Percentiles rank a stretch among this genome's conserved stretches.
Evolutionary conservation across 1,140 invertebrate genomes (phyloP).

Genomic region (Helicoverpa armigera): DNA sequence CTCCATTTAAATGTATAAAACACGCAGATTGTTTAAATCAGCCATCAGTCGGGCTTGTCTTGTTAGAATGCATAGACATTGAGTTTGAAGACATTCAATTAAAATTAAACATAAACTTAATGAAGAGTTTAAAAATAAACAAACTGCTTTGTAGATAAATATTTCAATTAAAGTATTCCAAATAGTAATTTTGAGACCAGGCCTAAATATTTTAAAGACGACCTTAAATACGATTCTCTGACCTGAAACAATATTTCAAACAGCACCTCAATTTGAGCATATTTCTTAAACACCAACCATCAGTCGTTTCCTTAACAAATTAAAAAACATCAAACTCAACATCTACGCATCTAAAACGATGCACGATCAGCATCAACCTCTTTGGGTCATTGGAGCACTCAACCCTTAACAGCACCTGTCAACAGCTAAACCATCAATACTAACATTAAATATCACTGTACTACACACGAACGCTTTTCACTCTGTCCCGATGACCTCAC

Average conservation of each 20-base stretch:
- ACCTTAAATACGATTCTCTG: not conserved
- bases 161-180: not conserved
- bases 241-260: not conserved
- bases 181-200: not conserved
- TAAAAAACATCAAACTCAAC: constrained; percentile 1
- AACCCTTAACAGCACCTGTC: constrained; percentile 52
- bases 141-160: too few species aligned
- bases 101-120: constrained; percentile 2
- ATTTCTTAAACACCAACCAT: not conserved
- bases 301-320: too few species aligned
- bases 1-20: constrained; percentile 21
- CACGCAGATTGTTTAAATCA: not conserved
- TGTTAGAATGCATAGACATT: constrained; percentile 19
- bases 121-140: not conserved
- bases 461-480: constrained; percentile 78
- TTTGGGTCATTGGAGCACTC: not conserved
- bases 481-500: constrained; percentile 75
- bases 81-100: constrained; percentile 7
- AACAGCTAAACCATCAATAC: constrained; percentile 8
- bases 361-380: too few species aligned
- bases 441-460: constrained; percentile 76
- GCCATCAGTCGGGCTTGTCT: not conserved
- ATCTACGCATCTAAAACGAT: not conserved
- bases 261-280: not conserved
- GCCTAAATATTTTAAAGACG: too few species aligned